Conservation (phyloP, 2,888 invertebrate genomes). For the Ommatoiulus sabulosus region DNA sequence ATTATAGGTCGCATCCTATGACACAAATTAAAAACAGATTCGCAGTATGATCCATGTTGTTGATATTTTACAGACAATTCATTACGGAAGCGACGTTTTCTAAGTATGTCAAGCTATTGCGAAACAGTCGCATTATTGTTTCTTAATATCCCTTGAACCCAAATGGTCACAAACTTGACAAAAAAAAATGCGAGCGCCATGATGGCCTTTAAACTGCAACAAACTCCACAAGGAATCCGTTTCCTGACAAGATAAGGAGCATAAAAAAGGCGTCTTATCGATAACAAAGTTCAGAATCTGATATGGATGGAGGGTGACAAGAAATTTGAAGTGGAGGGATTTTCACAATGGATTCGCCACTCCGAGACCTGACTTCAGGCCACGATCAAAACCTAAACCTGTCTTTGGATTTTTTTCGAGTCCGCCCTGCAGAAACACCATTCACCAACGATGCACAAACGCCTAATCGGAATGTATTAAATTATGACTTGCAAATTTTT, state of each 20-base stretch:
- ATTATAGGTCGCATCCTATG: background rate
- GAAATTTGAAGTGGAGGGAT: conserved; percentile 31
- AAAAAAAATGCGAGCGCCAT: background rate
- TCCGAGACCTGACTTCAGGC: background rate
- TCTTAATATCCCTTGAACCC: conserved; percentile 11
- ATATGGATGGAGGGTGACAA: conserved; percentile 43
- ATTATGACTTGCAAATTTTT: conserved; percentile 25
- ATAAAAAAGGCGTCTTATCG: conserved; percentile 32
- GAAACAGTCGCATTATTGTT: conserved; percentile 43
- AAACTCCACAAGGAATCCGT: conserved; percentile 36
- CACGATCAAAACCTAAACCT: conserved; percentile 8
- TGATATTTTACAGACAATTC: conserved; percentile 30
- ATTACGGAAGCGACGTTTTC: conserved; percentile 23
- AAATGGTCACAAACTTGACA: background rate
- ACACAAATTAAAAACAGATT: background rate
- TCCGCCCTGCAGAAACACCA: background rate
- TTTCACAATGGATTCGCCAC: conserved; percentile 39
- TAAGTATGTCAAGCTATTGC: background rate
- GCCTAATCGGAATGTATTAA: background rate
- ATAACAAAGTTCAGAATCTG: conserved; percentile 7
- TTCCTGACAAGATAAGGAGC: conserved; percentile 43
- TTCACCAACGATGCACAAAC: background rate
- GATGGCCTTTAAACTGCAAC: conserved; percentile 40
- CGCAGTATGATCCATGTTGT: background rate
- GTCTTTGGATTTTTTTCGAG: background rate